Conservation (phyloP, 2,113 vertebrate species). For the Alligator mississippiensis region DNA sequence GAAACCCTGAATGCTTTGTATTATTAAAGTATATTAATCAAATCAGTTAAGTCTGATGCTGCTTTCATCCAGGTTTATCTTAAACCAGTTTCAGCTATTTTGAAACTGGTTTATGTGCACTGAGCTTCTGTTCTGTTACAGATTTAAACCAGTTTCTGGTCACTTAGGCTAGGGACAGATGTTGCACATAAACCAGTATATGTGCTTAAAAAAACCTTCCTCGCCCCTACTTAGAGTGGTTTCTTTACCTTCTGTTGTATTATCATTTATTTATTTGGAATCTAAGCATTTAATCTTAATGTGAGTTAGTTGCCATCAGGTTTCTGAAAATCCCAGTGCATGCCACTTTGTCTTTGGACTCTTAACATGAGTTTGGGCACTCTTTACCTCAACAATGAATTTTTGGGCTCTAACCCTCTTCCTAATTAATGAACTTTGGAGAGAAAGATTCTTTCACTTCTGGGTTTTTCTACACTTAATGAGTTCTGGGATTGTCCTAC, state of each 20-base stretch:
- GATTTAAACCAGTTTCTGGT: too few relatives aligned
- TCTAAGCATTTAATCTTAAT: background rate
- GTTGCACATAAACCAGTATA: too few relatives aligned
- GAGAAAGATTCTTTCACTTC: background rate
- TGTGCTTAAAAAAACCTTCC: background rate
- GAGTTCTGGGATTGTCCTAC: background rate
- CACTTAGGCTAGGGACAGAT: too few relatives aligned
- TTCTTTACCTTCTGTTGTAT: background rate
- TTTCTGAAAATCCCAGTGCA: too few relatives aligned
- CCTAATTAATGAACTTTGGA: background rate
- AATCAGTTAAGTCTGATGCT: too few relatives aligned
- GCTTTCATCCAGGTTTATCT: too few relatives aligned
- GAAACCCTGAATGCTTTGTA: background rate
- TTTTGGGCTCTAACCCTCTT: background rate
- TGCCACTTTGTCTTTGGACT: too few relatives aligned
- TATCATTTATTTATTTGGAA: background rate
- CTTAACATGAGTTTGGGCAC: background rate
- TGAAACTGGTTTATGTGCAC: too few relatives aligned
- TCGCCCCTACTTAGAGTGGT: background rate
- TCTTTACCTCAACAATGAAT: background rate
- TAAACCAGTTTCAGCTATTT: too few relatives aligned
- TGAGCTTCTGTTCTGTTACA: too few relatives aligned
- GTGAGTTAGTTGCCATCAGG: background rate
- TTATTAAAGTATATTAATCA: background rate
- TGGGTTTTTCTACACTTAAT: background rate